These are phyloP conservation scores for Dicranocentrus wangi DNA, from an alignment of 2,888 invertebrate genomes.

Conservation along the genomic window DNA sequence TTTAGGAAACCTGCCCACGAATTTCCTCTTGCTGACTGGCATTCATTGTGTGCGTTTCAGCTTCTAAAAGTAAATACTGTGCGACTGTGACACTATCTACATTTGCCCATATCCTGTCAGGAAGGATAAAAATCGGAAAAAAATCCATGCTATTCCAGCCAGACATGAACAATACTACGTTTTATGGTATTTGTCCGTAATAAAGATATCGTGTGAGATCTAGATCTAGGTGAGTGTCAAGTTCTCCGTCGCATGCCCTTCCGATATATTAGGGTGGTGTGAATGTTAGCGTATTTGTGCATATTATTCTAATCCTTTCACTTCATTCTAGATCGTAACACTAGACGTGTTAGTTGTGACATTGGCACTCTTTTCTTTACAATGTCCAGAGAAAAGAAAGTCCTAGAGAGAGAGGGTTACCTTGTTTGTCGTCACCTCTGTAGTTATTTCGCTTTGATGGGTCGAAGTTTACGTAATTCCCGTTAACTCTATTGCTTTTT, in stretches of 20 bases:
- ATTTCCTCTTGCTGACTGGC: no score
- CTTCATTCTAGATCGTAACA: no score
- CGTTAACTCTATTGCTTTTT: neutral
- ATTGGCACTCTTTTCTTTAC: neutral
- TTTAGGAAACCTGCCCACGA: no score
- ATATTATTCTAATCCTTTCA: no score
- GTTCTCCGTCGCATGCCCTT: conserved; percentile 23
- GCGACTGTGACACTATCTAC: no score
- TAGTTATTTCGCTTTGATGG: neutral
- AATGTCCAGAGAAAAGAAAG: conserved; percentile 10
- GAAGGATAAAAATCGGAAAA: neutral
- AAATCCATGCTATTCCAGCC: neutral
- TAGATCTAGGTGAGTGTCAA: conserved; percentile 49
- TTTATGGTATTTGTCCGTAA: neutral
- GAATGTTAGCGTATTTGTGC: no score
- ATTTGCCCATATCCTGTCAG: no score
- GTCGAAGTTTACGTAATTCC: neutral
- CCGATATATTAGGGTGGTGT: neutral
- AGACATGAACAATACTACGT: neutral
- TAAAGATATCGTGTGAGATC: conserved; percentile 38
- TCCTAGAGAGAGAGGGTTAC: conserved; percentile 14
- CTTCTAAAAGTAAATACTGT: no score
- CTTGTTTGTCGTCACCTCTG: conserved; percentile 24
- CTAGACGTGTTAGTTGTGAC: neutral
- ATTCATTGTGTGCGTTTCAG: no score